These are phyloP conservation scores for Ophioninae sp. DNA, from an alignment of 2,888 invertebrate genomes.

Conservation along the genomic window DNA sequence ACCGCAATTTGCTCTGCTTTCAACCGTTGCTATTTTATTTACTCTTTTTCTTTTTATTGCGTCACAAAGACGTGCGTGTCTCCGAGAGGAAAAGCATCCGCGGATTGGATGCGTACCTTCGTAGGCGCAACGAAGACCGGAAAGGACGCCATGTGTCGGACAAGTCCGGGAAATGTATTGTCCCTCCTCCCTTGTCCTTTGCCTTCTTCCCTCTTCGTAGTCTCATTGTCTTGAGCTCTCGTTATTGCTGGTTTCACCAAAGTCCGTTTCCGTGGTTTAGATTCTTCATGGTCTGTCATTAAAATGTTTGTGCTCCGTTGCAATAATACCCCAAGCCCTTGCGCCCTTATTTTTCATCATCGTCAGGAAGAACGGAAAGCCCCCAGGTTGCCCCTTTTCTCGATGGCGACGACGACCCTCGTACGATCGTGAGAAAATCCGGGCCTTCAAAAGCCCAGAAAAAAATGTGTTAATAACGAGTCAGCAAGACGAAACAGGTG, in stretches of 20 bases:
- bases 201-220: conserved; percentile 24
- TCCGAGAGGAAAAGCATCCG: conserved; percentile 28
- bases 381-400: conserved; percentile 23
- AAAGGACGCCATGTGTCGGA: conserved; percentile 73
- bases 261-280: conserved; percentile 72
- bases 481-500: conserved; percentile 45
- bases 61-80: conserved; percentile 48
- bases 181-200: conserved; percentile 40
- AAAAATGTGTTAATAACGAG: conserved; percentile 55
- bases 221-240: conserved; percentile 56
- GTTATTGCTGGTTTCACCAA: conserved; percentile 25
- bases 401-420: conserved; percentile 15
- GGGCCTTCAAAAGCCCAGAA: conserved; percentile 34
- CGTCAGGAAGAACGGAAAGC: conserved; percentile 41
- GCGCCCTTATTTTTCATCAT: conserved; percentile 54
- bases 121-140: conserved; percentile 42
- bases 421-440: conserved; percentile 71
- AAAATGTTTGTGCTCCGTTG: conserved; percentile 68
- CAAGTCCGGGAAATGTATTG: conserved; percentile 62
- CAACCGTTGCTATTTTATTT: background rate
- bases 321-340: background rate
- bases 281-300: conserved; percentile 75
- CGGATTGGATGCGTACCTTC: conserved; percentile 16
- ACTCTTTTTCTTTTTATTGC: conserved; percentile 26
- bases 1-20: conserved; percentile 10